These are phyloP conservation scores for Oenanthe melanoleuca DNA, from an alignment of 2,113 vertebrate species.

Conservation along the genomic window DNA sequence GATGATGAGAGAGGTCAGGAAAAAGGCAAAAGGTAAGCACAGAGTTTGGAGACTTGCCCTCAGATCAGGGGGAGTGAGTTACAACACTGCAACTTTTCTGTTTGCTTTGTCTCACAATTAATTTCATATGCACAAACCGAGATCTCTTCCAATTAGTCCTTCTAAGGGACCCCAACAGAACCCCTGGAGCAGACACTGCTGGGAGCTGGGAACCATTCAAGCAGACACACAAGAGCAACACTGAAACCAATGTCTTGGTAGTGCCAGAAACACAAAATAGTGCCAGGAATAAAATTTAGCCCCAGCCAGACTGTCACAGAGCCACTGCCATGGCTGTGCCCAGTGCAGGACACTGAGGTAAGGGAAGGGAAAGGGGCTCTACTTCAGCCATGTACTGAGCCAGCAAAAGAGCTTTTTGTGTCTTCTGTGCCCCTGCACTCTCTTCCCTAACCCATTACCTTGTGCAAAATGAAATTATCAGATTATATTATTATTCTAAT, in stretches of 20 bases:
- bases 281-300: not conserved
- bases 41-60: not conserved
- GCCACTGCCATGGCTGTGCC: not conserved
- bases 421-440: not conserved
- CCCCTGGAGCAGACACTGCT: not conserved
- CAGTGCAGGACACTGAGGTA: fast-evolving
- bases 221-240: not conserved
- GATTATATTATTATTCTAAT: not conserved
- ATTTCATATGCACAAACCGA: not conserved
- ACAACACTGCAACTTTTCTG: not conserved
- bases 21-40: not conserved
- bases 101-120: not conserved
- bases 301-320: not conserved
- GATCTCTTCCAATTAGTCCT: not conserved
- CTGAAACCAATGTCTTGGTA: not conserved
- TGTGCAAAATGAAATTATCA: not conserved
- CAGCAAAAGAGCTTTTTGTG: not conserved
- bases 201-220: not conserved
- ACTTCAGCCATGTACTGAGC: not conserved
- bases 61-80: not conserved
- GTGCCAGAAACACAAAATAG: not conserved
- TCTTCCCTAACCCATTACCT: not conserved
- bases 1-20: not conserved
- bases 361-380: not conserved
- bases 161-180: not conserved